Conservation (phyloP, 2,113 vertebrate species). For the Datnioides undecimradiatus region DNA sequence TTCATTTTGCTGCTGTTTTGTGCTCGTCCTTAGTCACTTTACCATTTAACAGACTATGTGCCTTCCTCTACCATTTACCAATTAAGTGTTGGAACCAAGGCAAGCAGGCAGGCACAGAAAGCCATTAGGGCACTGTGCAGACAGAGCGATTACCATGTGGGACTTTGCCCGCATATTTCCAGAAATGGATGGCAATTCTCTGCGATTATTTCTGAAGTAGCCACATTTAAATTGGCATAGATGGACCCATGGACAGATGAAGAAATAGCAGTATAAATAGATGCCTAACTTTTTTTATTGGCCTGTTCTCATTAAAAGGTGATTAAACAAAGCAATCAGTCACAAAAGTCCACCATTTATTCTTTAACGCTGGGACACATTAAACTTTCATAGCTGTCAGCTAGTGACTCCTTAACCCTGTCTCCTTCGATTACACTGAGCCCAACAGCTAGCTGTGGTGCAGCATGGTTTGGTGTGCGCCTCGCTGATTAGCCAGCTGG, state of each 20-base stretch:
- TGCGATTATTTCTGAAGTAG: conserved; percentile 54
- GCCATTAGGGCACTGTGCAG: conserved; percentile 29
- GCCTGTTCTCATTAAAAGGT: conserved; percentile 68
- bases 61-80: conserved; percentile 10
- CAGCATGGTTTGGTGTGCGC: conserved; percentile 18
- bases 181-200: conserved; percentile 48
- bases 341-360: conserved; percentile 41
- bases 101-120: conserved; percentile 29
- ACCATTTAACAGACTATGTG: not conserved
- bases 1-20: not conserved
- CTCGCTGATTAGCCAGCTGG: conserved; percentile 54
- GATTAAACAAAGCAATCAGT: conserved; percentile 66
- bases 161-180: conserved; percentile 27
- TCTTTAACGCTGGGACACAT: conserved; percentile 60
- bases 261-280: conserved; percentile 19
- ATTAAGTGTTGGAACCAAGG: conserved; percentile 2
- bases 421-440: conserved; percentile 56
- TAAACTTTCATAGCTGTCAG: conserved; percentile 63
- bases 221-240: conserved; percentile 56
- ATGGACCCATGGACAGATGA: conserved; percentile 37
- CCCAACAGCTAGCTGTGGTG: conserved; percentile 14
- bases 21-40: not conserved
- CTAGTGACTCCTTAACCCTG: conserved; percentile 42
- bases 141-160: conserved; percentile 10
- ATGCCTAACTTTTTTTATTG: conserved; percentile 44